A percentile compares a stretch with the other conserved stretches of the same genome.
These are phyloP conservation scores for Ammodytes dubius DNA, from an alignment of 2,113 vertebrate species.

Conservation along the genomic window DNA sequence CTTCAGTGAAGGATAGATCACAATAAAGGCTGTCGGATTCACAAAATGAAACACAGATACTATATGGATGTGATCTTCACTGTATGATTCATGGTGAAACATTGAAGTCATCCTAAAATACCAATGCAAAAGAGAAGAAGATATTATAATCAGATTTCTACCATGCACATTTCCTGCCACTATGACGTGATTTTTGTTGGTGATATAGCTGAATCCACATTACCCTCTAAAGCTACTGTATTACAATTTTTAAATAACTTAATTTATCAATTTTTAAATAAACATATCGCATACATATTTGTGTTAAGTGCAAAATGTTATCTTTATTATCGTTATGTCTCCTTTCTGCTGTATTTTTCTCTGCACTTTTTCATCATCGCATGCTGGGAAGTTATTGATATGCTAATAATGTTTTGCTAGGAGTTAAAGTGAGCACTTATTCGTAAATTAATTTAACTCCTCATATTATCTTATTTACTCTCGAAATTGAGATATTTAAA, in stretches of 20 bases:
- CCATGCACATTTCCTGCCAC: not conserved
- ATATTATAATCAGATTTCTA: not conserved
- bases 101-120: not conserved
- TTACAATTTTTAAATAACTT: not conserved
- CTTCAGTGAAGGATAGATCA: conserved; percentile 2
- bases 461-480: not conserved
- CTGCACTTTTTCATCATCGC: not conserved
- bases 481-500: not conserved
- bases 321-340: not conserved
- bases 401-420: not conserved
- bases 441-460: not conserved
- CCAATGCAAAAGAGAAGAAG: not conserved
- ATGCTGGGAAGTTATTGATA: not conserved
- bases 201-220: not conserved
- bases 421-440: too few relatives aligned
- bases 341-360: not conserved
- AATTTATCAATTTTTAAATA: too few relatives aligned
- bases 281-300: too few relatives aligned
- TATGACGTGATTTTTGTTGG: not conserved
- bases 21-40: not conserved
- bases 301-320: too few relatives aligned
- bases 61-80: not conserved
- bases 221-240: too few relatives aligned
- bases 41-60: not conserved
- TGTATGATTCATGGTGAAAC: not conserved